Base-by-base conservation (phyloP, 2,113 vertebrate species). In the Lepus europaeus region DNA sequence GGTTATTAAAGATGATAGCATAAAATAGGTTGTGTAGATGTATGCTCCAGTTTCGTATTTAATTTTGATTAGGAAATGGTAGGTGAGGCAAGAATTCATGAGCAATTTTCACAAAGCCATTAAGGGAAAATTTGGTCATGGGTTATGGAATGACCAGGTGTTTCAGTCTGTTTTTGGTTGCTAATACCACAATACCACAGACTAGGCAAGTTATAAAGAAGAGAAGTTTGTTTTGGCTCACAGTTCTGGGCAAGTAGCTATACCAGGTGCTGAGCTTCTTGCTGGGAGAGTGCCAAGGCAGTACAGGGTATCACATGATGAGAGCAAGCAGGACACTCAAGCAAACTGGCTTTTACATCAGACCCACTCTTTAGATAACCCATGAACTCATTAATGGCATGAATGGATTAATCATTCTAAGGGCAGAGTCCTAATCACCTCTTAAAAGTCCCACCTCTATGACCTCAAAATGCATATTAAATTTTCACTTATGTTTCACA, bases 11-110 rank as follows among this genome's bases (percentile, higher is more conserved):
- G 11, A 90, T 27, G 22, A 77, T 31, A 79, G 33, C 2, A 61
- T 36, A 79, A 93, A 22, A 61, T 49, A 5, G 25, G 0, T 39
- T 70, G 2, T 11, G 8, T 56, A 25, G 19, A 63, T 68, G 78
- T 9, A 82, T 79, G 13, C 1, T 2, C 5, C 31, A 61, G 23
- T 82, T 86, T 51, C 87, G 51, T 33, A 79, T 63, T 91, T 66
- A 80, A 79, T 36, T 74, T 94, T 82, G 88, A 20, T 86, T 94
- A 61, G 23, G n/a, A 92, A 83, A 29, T 89, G 6, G 79, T 90
- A 66, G 9, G 11, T 77, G 19, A 5, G 22, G 9, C 33, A 87
- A 25, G 9, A 82, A 70, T 39, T 83, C 9, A 9, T 51, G 4
- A 29, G 2, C 20, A 72, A 66, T 11, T 76, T 93, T 61, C 73